Base-by-base conservation (phyloP, 2,888 invertebrate genomes). In the Emmelina monodactyla region DNA sequence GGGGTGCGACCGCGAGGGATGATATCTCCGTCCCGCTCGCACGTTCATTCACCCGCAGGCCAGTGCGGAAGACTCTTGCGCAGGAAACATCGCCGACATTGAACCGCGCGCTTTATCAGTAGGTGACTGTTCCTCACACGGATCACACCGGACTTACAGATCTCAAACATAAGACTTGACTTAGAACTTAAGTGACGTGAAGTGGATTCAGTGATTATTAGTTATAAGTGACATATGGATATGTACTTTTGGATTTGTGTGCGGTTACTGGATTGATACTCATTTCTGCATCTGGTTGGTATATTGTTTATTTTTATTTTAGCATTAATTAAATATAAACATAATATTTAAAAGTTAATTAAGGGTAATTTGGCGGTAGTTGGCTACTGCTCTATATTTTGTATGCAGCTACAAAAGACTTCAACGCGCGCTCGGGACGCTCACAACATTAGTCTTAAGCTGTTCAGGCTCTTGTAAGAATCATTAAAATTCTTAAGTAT, bases 31-130 rank as follows among this genome's bases (percentile, higher is more conserved):
- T 76, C 76, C 58, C 70, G 46, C 58, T 42, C 68, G 50, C 58
- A 62, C 70, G 76, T 76, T 79, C 78, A 72, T 75, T 75, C 70
- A 78, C 76, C 78, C 70, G 62, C n/a, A n/a, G n/a, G n/a, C n/a
- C n/a, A 69, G 68, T 68, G 60, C 75, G 76, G 76, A 78, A 76
- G 78, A 75, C 60, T 39, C 30, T 25, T 33, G 65, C 66, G 69
- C 69, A 62, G 58, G 66, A n/a, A n/a, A n/a, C n/a, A n/a, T n/a
- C 68, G 70, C 67, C 64, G 69, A 65, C 63, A 19, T 19, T 19
- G 5, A 6, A 19, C 19, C 9, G 19, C 9, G 63, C 61, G 65
- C 57, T 70, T 70, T 78, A 78, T 78, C 78, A 79, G 76, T 78
- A 71, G 72, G 62, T n/a, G n/a, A n/a, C n/a, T n/a, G n/a, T n/a